These are phyloP conservation scores for Atrina japonica DNA, from an alignment of 2,888 invertebrate genomes.

Conservation along the genomic window DNA sequence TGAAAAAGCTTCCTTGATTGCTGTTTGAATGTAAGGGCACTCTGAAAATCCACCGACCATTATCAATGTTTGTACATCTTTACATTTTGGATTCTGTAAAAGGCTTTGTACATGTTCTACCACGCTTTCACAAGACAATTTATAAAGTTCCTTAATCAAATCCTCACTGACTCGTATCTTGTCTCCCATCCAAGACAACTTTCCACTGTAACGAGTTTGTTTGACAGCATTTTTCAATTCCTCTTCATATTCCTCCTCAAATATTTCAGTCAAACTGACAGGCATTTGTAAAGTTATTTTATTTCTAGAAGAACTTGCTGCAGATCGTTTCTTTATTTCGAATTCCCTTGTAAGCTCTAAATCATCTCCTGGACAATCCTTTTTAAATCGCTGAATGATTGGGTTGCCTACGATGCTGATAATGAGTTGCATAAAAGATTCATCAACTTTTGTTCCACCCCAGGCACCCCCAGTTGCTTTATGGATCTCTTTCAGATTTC, in stretches of 20 bases:
- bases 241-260: slow-evolving; percentile 20
- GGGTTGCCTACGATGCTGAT: slow-evolving; percentile 25
- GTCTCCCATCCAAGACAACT: slow-evolving; percentile 28
- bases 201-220: slow-evolving; percentile 11
- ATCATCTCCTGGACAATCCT: slow-evolving; percentile 22
- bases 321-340: slow-evolving; percentile 39
- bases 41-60: slow-evolving; percentile 62
- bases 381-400: slow-evolving; percentile 33
- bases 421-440: slow-evolving; percentile 36
- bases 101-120: slow-evolving; percentile 43
- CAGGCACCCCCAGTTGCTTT: slow-evolving; percentile 45
- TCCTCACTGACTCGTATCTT: slow-evolving; percentile 40
- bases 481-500: slow-evolving; percentile 35
- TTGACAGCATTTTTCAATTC: slow-evolving; percentile 17
- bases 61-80: slow-evolving; percentile 46
- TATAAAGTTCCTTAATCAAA: slow-evolving; percentile 43
- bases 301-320: background rate
- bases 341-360: slow-evolving; percentile 38
- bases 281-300: slow-evolving; percentile 37
- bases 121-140: slow-evolving; percentile 40
- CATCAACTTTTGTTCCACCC: slow-evolving; percentile 44
- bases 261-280: slow-evolving; percentile 21
- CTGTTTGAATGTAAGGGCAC: slow-evolving; percentile 46
- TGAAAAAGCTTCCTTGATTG: slow-evolving; percentile 38
- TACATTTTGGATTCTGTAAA: slow-evolving; percentile 31